Conservation (phyloP, 2,113 vertebrate species). For the Psephotus haematonotus region DNA sequence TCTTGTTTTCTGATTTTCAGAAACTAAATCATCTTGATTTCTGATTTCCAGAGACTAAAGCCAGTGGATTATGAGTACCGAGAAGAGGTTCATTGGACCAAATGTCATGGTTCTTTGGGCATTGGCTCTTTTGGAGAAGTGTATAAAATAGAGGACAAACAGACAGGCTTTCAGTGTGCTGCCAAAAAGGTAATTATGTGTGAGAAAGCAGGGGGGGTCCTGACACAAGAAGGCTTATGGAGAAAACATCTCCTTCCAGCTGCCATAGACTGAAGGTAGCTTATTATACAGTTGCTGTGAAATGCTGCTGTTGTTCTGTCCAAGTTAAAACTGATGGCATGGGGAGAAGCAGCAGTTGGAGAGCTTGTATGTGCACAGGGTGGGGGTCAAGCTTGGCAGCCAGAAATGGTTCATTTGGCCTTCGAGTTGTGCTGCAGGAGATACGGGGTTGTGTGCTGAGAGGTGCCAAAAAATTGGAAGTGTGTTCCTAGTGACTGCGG, state of each 20-base stretch:
- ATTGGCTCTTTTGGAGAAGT: constrained; percentile 93
- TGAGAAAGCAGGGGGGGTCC: neutral
- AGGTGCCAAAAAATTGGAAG: neutral
- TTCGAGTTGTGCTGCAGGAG: neutral
- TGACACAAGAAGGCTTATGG: neutral
- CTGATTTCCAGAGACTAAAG: constrained; percentile 81
- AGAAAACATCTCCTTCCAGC: neutral
- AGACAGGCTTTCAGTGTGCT: constrained; percentile 88
- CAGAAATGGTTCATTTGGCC: neutral
- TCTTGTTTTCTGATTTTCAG: neutral
- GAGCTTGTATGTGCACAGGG: neutral
- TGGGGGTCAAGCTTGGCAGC: neutral
- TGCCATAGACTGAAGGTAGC: neutral
- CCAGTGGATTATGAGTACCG: constrained; percentile 90
- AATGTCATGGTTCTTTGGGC: constrained; percentile 78
- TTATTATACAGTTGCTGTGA: neutral
- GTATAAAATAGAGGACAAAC: constrained; percentile 86
- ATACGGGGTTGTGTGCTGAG: neutral
- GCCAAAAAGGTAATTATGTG: constrained; percentile 87
- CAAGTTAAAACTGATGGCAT: neutral
- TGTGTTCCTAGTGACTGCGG: neutral
- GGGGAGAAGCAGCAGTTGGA: neutral
- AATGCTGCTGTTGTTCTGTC: neutral
- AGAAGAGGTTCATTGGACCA: constrained; percentile 87
- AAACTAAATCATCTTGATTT: neutral